Conservation (phyloP, 2,113 vertebrate species). For the Campylomormyrus numenius region DNA sequence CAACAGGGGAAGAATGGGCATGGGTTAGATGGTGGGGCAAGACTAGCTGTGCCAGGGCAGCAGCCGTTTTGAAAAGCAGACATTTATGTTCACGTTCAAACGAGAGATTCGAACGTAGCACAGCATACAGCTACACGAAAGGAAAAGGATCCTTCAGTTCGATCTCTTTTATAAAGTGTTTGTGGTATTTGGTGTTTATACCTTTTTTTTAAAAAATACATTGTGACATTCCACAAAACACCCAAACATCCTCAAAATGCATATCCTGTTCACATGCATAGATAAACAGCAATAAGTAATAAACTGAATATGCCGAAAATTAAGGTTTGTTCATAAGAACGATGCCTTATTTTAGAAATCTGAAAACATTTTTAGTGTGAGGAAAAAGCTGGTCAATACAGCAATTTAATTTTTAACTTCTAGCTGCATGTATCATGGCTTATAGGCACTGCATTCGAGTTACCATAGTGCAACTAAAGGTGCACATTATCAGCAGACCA, state of each 20-base stretch:
- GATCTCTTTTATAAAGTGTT: not conserved
- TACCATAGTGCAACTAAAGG: no score
- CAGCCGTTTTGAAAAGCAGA: not conserved
- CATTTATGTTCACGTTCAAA: not conserved
- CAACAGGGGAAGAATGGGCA: not conserved
- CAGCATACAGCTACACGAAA: not conserved
- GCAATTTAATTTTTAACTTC: not conserved
- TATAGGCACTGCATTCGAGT: no score
- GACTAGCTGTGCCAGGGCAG: constrained; percentile 56
- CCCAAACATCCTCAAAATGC: not conserved
- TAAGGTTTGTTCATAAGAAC: not conserved
- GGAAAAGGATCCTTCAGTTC: not conserved
- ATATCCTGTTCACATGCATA: not conserved
- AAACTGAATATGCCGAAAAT: not conserved
- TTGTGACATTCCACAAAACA: not conserved
- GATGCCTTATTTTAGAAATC: not conserved
- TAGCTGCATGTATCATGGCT: not conserved
- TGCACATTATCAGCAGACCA: not conserved
- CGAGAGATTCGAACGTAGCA: not conserved
- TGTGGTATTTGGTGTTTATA: not conserved
- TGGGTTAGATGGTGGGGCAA: constrained; percentile 52
- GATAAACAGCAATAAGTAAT: not conserved
- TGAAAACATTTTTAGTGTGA: not conserved
- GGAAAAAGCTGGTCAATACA: not conserved
- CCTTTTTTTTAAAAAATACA: not conserved